Percentiles rank a stretch among this genome's conserved stretches.
phyloP scores from a whole-genome alignment of 2,797 vertebrate genomes.

The Harpagifer antarcticus region DNA sequence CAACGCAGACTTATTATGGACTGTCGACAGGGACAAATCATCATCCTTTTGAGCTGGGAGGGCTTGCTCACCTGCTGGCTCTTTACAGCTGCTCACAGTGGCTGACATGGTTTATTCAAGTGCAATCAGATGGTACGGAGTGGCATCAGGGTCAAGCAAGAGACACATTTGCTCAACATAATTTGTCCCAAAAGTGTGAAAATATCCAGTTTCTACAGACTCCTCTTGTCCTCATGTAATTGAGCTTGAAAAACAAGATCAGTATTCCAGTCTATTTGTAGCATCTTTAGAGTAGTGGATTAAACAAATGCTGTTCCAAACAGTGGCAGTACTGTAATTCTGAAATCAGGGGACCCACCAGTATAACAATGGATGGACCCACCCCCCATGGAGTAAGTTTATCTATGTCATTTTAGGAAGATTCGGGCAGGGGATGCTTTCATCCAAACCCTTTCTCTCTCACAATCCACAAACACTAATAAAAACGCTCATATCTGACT shows the following conservation, averaged over 20 bases:
- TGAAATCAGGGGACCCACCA: too few species aligned
- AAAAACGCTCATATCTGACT: too few species aligned
- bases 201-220: conserved; percentile 11
- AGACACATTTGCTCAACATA: conserved; percentile 25
- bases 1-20: conserved; percentile 45
- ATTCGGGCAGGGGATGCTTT: too few species aligned
- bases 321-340: too few species aligned
- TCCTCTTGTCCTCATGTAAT: neutral
- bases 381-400: too few species aligned
- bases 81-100: conserved; percentile 24
- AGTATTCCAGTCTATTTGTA: conserved; percentile 10
- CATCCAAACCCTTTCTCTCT: too few species aligned
- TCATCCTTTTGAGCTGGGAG: conserved; percentile 41
- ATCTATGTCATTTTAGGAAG: too few species aligned
- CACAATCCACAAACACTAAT: too few species aligned
- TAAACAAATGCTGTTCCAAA: conserved; percentile 39
- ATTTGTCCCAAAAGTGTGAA: conserved; percentile 10
- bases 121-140: conserved; percentile 20
- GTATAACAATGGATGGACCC: too few species aligned
- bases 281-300: conserved; percentile 15
- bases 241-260: conserved; percentile 15
- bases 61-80: conserved; percentile 35
- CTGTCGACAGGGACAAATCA: conserved; percentile 49
- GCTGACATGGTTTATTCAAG: conserved; percentile 12
- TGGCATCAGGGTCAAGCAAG: conserved; percentile 23